Conservation (phyloP, 1,140 invertebrate species). For the Euwallacea similis region DNA sequence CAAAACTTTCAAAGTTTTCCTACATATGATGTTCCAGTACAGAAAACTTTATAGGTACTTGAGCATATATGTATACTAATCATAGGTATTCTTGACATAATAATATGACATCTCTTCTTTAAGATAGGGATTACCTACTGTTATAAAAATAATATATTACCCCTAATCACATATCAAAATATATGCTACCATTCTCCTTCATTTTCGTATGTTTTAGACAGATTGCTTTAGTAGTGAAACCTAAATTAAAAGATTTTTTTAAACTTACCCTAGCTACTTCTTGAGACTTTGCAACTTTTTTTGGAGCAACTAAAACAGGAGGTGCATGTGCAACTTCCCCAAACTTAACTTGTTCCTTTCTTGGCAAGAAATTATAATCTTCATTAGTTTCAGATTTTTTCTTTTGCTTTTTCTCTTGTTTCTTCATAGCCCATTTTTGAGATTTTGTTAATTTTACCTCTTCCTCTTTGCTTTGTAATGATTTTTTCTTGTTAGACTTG, state of each 20-base stretch:
- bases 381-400: constrained; percentile 42
- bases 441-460: constrained; percentile 54
- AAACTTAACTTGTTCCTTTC: constrained; percentile 65
- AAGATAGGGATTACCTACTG: too few species aligned
- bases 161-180: too few species aligned
- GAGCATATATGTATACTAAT: too few species aligned
- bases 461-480: constrained; percentile 38
- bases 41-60: too few species aligned
- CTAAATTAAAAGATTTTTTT: not conserved
- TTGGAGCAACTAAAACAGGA: constrained; percentile 60
- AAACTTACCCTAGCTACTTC: constrained; percentile 54
- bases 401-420: constrained; percentile 56
- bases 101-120: too few species aligned
- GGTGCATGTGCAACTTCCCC: constrained; percentile 69
- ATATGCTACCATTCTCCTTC: too few species aligned
- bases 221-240: not conserved
- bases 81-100: too few species aligned
- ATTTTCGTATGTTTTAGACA: too few species aligned
- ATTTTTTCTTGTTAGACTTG: constrained; percentile 52
- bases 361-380: constrained; percentile 51
- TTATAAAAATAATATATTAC: too few species aligned
- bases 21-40: too few species aligned
- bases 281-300: constrained; percentile 52
- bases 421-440: constrained; percentile 56
- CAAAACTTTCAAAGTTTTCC: too few species aligned